These are phyloP conservation scores for Smutsia gigantea DNA, from an alignment of 2,797 vertebrate species.

Conservation along the genomic window DNA sequence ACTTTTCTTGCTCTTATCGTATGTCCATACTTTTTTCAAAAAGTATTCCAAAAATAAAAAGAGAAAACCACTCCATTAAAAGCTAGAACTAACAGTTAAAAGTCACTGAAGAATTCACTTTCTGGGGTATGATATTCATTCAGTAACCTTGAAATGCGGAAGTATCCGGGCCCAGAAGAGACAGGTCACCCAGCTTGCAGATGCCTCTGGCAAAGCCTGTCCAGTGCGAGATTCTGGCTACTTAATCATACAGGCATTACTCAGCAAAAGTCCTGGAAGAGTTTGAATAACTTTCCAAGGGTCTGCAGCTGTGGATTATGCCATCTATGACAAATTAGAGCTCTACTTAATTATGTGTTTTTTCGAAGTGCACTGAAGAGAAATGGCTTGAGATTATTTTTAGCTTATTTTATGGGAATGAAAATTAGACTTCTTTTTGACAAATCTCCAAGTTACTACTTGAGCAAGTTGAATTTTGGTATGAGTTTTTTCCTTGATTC, in stretches of 20 bases:
- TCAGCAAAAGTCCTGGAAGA: constrained; percentile 40
- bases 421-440: constrained; percentile 36
- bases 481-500: constrained; percentile 16
- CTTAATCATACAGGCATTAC: constrained; percentile 55
- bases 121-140: not conserved
- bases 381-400: constrained; percentile 70
- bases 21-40: not conserved
- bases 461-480: not conserved
- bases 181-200: not conserved
- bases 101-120: not conserved
- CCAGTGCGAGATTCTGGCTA: not conserved
- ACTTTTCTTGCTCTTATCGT: not conserved
- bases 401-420: constrained; percentile 26
- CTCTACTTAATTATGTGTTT: constrained; percentile 61
- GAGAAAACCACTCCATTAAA: not conserved
- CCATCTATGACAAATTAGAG: constrained; percentile 58
- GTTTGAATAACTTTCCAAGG: constrained; percentile 67
- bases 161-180: not conserved
- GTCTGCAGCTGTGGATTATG: constrained; percentile 37
- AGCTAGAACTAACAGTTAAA: not conserved
- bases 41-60: not conserved
- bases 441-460: not conserved
- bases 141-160: not conserved
- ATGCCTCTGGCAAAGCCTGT: not conserved
- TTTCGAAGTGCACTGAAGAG: constrained; percentile 35